Conservation (phyloP, 2,888 invertebrate genomes). For the Ophion ventricosus region DNA sequence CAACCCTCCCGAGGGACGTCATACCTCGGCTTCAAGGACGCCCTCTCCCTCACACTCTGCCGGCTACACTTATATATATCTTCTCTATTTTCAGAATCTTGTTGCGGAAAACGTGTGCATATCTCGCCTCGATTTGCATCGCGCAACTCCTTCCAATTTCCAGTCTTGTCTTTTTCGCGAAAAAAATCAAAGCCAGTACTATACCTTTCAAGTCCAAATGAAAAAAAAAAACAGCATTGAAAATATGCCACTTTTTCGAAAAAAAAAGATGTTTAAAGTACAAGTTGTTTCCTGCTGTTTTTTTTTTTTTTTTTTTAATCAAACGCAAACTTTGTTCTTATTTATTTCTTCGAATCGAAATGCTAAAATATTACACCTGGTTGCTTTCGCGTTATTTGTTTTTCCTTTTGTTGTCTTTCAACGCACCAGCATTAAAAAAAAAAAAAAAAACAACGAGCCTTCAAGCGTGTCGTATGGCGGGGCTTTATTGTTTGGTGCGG, state of each 20-base stretch:
- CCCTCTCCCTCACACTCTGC: conserved; percentile 47
- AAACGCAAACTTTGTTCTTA: neutral
- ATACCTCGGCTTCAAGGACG: conserved; percentile 80
- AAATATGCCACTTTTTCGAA: neutral
- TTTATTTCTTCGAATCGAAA: neutral
- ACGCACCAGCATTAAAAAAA: neutral
- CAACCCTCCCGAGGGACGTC: conserved; percentile 74
- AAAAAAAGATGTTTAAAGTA: neutral
- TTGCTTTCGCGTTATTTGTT: neutral
- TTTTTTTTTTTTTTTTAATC: neutral
- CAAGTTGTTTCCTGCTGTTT: neutral
- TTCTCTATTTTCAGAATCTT: conserved; percentile 37
- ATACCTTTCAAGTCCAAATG: neutral
- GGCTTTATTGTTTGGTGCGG: neutral
- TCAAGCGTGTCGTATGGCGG: neutral
- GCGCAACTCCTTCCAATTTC: neutral
- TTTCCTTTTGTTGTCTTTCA: neutral
- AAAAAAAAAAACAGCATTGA: neutral
- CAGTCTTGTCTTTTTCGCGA: neutral
- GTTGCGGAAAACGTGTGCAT: conserved; percentile 34
- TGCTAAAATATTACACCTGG: neutral
- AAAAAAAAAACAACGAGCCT: neutral
- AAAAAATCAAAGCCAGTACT: neutral
- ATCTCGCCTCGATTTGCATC: neutral
- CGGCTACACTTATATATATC: conserved; percentile 13